phyloP scores from a whole-genome alignment of 1,140 invertebrate species.

The Phenacoccus solenopsis region DNA sequence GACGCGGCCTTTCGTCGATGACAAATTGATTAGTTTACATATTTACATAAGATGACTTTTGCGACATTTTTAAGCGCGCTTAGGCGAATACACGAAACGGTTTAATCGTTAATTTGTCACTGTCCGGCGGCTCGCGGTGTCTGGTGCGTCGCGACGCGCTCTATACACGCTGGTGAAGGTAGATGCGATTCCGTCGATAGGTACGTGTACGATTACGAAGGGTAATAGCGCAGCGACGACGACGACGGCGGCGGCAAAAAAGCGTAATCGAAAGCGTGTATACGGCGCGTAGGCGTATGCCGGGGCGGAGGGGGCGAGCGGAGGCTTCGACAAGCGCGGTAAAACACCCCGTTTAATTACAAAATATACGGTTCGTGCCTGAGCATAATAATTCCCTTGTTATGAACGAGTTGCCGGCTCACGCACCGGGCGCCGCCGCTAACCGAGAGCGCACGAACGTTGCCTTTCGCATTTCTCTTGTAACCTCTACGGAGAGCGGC shows the following conservation, averaged over 20 bases:
- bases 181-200: too few species aligned
- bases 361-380: conserved; percentile 13
- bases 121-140: too few species aligned
- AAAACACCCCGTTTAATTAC: conserved; percentile 14
- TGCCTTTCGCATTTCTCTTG: conserved; percentile 7
- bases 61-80: neutral
- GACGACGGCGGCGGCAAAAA: neutral
- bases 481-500: neutral
- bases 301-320: neutral
- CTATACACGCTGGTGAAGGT: too few species aligned
- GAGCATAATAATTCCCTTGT: conserved; percentile 17
- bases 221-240: too few species aligned
- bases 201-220: too few species aligned
- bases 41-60: neutral
- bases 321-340: conserved; percentile 12
- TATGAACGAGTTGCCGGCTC: conserved; percentile 6
- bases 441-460: conserved; percentile 9
- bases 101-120: too few species aligned
- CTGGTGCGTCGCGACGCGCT: too few species aligned
- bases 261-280: neutral
- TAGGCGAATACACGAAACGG: too few species aligned
- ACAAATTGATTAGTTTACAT: neutral
- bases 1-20: neutral
- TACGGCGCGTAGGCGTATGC: neutral
- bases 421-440: neutral